Base-by-base conservation (phyloP, 2,113 vertebrate genomes). In the Lasiurus borealis region DNA sequence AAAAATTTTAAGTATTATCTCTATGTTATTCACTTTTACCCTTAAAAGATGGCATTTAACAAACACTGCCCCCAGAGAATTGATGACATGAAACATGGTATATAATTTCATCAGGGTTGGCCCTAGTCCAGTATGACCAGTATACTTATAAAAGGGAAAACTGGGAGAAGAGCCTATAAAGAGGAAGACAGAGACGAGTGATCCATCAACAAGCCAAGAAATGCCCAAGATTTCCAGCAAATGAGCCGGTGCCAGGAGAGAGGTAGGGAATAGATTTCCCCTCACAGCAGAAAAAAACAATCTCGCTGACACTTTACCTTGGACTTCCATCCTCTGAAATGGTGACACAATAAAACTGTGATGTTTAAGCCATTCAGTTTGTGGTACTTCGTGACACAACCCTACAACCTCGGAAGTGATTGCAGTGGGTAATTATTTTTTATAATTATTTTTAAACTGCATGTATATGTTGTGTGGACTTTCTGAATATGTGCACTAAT, bases 11-110 rank as follows among this genome's bases (percentile, higher is more conserved):
- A 82, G 27, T 87, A 54, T 48, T 92, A 84, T 64, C 66, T 85
- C 68, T 59, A 78, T 88, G 64, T 76, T 87, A 86, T 72, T 94
- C 92, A 85, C 7, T 34, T 92, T 93, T 31, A 90, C 4, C 59
- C 50, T 16, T 31, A 48, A 80, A 91, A 69, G 29, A 46, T 77
- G 21, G n/a, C 23, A 85, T 66, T 83, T 34, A 90, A 71, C 66
- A 90, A 82, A 66, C 59, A 40, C n/a, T 87, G 27, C 40, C 46
- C 52, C 57, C 36, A 4, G 11, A 44, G 71, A 75, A 73, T 29
- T 81, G 52, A 82, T 87, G 90, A n/a, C 6, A 69, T 82, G 75
- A 92, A 25, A 81, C 14, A 25, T 83, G 48, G 36, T 14, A 66
- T 46, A 68, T 31, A 91, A 85, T 71, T 91, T 57, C 34, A 40